These are phyloP conservation scores for Julus scandinavius DNA, from an alignment of 2,888 invertebrate species.

Conservation along the genomic window DNA sequence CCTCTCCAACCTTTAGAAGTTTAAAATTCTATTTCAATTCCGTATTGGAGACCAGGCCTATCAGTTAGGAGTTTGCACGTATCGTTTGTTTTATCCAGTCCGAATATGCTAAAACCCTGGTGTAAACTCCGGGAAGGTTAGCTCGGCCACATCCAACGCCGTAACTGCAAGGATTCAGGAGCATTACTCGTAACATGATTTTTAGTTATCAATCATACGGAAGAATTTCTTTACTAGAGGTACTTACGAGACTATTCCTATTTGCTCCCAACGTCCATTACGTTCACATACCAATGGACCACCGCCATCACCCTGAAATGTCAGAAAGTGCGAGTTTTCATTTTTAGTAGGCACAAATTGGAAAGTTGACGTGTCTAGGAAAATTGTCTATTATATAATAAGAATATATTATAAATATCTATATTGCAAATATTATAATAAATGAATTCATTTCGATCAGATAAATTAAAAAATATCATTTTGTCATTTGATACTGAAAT, in stretches of 20 bases:
- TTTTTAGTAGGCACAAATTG: neutral
- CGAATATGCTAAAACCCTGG: constrained; percentile 63
- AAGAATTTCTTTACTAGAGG: neutral
- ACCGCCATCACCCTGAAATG: constrained; percentile 66
- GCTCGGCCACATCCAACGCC: constrained; percentile 64
- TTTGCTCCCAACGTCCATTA: constrained; percentile 66
- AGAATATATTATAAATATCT: no score
- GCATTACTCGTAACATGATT: neutral
- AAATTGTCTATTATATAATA: no score
- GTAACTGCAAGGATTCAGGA: constrained; percentile 59
- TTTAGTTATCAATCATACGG: neutral
- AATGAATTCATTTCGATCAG: no score
- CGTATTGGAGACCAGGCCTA: neutral
- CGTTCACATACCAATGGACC: constrained; percentile 66
- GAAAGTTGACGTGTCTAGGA: no score
- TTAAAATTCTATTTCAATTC: neutral
- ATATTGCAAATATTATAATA: no score
- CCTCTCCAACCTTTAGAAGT: neutral
- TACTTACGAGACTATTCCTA: constrained; percentile 64
- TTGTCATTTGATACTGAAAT: no score
- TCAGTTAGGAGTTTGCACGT: constrained; percentile 54
- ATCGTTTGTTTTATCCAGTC: constrained; percentile 64
- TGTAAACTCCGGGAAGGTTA: constrained; percentile 67
- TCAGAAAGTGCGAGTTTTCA: constrained; percentile 3
- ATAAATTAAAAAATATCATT: no score